phyloP scores from a whole-genome alignment of 2,888 invertebrate genomes.

The Melieria crassipennis region DNA sequence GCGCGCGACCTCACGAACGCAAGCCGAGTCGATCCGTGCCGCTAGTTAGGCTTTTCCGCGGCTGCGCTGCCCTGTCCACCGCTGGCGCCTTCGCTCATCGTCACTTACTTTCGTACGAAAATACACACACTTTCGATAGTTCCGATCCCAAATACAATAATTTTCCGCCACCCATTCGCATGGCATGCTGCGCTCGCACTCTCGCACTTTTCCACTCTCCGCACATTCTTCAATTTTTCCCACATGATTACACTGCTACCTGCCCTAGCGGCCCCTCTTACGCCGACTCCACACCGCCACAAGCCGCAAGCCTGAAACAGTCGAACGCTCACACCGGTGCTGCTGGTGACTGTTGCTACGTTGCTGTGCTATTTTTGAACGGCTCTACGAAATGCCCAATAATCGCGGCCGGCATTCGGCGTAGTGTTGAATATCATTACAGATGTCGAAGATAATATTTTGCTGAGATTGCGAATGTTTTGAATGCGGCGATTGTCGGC shows the following conservation, averaged over 20 bases:
- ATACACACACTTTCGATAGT: constrained; percentile 17
- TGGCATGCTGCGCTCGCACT: neutral
- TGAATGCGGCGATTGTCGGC: no score
- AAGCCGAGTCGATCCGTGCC: neutral
- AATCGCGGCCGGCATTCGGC: constrained; percentile 40
- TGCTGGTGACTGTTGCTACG: constrained; percentile 39
- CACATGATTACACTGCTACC: neutral
- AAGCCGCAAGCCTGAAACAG: no score
- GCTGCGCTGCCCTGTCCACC: neutral
- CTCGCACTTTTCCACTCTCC: neutral
- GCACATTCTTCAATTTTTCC: neutral
- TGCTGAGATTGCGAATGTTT: neutral
- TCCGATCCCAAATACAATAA: neutral
- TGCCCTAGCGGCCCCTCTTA: neutral
- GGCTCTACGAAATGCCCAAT: no score
- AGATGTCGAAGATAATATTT: constrained; percentile 52
- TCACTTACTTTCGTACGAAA: constrained; percentile 22
- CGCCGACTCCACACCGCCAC: neutral
- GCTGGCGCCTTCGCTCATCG: neutral
- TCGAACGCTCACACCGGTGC: neutral
- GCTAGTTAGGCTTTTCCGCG: no score
- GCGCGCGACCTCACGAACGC: neutral
- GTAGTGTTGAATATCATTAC: constrained; percentile 62
- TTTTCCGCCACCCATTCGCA: no score
- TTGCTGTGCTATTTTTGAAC: no score